Percentiles rank a stretch among this genome's conserved stretches.
phyloP scores from a whole-genome alignment of 1,140 invertebrate genomes.

The Panulirus ornatus region DNA sequence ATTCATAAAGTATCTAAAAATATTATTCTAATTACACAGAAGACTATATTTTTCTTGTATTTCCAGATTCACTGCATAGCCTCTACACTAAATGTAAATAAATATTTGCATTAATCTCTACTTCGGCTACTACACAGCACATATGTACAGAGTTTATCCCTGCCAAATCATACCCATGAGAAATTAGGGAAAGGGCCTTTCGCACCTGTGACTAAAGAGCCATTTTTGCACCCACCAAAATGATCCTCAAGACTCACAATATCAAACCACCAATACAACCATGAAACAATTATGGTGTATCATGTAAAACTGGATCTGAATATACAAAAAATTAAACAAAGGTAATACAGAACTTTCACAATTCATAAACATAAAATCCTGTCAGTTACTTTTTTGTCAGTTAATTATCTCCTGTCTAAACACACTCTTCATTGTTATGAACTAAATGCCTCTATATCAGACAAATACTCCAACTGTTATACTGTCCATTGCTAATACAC shows the following conservation, averaged over 20 bases:
- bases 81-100: constrained; percentile 67
- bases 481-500: background rate
- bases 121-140: constrained; percentile 59
- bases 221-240: constrained; percentile 43
- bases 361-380: background rate
- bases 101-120: constrained; percentile 65
- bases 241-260: constrained; percentile 47
- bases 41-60: constrained; percentile 68
- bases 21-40: constrained; percentile 70
- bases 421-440: background rate
- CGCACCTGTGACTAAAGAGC: constrained; percentile 48
- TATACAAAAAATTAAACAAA: background rate
- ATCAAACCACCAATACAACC: constrained; percentile 1
- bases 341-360: background rate
- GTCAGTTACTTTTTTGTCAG: background rate
- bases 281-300: background rate
- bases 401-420: background rate
- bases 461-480: background rate
- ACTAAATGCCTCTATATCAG: background rate
- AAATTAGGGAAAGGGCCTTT: constrained; percentile 52
- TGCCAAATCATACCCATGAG: constrained; percentile 71
- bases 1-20: constrained; percentile 69
- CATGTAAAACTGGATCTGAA: background rate
- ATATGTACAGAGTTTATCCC: constrained; percentile 67
- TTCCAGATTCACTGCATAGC: constrained; percentile 58